phyloP scores from a whole-genome alignment of 2,888 invertebrate genomes.

The Cinara cedri region DNA sequence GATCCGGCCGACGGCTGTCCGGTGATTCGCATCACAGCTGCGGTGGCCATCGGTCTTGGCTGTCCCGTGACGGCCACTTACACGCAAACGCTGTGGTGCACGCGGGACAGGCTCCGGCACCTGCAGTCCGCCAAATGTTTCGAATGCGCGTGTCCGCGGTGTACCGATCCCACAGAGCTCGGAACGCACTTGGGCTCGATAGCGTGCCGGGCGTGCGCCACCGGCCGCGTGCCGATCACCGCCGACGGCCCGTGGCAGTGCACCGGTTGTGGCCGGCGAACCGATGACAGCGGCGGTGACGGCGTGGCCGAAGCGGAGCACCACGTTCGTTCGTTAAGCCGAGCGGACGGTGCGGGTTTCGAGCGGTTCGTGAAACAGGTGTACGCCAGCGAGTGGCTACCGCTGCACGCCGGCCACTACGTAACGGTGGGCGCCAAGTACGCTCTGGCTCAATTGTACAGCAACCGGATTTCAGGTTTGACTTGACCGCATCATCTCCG shows the following conservation, averaged over 20 bases:
- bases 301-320: conserved; percentile 62
- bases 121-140: conserved; percentile 72
- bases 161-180: conserved; percentile 74
- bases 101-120: conserved; percentile 70
- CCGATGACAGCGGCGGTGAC: conserved; percentile 65
- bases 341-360: neutral
- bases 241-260: conserved; percentile 67
- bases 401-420: conserved; percentile 73
- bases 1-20: conserved; percentile 64
- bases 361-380: conserved; percentile 67
- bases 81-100: conserved; percentile 74
- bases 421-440: conserved; percentile 74
- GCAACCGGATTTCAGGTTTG: conserved; percentile 51
- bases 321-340: neutral
- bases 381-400: neutral
- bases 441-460: conserved; percentile 71
- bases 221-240: conserved; percentile 69
- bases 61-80: conserved; percentile 73
- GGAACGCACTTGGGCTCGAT: conserved; percentile 69
- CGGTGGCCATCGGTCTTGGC: conserved; percentile 72
- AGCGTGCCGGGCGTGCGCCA: conserved; percentile 69
- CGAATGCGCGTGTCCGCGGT: conserved; percentile 72
- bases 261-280: conserved; percentile 68
- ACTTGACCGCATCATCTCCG: conserved; percentile 67
- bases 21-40: conserved; percentile 71